Conservation (phyloP, 2,113 vertebrate species). For the Sphaerodactylus townsendi region DNA sequence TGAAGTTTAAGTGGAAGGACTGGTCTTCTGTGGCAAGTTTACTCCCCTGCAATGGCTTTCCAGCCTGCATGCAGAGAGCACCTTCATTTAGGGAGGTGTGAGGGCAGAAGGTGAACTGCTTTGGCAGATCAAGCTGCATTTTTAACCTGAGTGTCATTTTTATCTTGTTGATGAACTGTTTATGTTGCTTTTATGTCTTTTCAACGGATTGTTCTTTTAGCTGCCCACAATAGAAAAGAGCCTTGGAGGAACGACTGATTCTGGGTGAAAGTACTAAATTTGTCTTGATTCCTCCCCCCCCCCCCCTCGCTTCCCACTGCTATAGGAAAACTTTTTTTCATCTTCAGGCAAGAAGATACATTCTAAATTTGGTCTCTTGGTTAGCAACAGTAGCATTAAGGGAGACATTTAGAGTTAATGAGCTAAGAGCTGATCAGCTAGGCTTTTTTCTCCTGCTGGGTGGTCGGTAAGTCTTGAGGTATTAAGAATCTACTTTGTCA, state of each 20-base stretch:
- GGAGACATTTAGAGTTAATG: conserved; percentile 48
- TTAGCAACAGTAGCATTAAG: conserved; percentile 45
- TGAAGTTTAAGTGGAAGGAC: neutral
- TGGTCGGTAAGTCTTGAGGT: conserved; percentile 4
- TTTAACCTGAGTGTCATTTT: too few relatives aligned
- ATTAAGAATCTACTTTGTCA: conserved; percentile 24
- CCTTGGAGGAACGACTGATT: neutral
- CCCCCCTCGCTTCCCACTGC: too few relatives aligned
- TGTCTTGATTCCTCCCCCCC: neutral
- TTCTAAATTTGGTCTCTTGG: conserved; percentile 61
- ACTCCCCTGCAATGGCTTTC: too few relatives aligned
- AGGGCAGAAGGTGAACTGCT: too few relatives aligned
- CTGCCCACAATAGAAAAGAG: neutral
- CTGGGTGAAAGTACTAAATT: neutral
- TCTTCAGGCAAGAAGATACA: conserved; percentile 33
- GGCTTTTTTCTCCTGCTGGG: conserved; percentile 28
- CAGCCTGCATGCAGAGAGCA: too few relatives aligned
- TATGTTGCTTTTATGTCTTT: too few relatives aligned
- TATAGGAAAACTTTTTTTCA: neutral
- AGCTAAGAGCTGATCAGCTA: conserved; percentile 60
- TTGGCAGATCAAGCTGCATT: too few relatives aligned
- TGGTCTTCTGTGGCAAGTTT: too few relatives aligned
- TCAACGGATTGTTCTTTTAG: neutral
- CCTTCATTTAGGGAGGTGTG: too few relatives aligned
- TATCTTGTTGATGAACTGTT: too few relatives aligned